A percentile compares a stretch with the other conserved stretches of the same genome.
These are phyloP conservation scores for Cervus canadensis DNA, from an alignment of 2,113 vertebrate species.

Conservation along the genomic window DNA sequence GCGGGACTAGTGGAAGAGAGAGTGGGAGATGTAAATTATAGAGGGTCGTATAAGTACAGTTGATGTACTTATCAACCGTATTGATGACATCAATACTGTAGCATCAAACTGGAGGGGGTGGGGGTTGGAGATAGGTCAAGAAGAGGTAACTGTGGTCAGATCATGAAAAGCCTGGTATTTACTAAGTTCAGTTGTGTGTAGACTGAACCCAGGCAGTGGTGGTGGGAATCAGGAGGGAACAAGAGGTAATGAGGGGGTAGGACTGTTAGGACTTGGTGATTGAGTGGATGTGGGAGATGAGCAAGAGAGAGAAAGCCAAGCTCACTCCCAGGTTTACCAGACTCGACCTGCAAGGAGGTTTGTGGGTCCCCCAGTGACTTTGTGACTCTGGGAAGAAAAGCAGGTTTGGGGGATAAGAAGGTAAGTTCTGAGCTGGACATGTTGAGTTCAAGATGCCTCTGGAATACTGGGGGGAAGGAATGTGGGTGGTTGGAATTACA, in stretches of 20 bases:
- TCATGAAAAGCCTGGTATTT: not conserved
- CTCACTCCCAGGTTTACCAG: not conserved
- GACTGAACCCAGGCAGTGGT: constrained; percentile 1
- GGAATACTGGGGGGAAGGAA: not conserved
- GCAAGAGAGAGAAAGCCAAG: not conserved
- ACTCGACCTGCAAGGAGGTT: not conserved
- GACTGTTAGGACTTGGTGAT: not conserved
- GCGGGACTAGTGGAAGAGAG: not conserved
- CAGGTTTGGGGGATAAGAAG: not conserved
- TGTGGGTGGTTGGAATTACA: not conserved
- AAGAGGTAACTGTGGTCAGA: constrained; percentile 9
- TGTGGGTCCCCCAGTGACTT: not conserved
- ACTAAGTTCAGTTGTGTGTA: constrained; percentile 32
- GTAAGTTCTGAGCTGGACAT: not conserved
- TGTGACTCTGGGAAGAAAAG: not conserved
- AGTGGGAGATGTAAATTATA: not conserved
- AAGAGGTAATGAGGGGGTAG: constrained; percentile 35
- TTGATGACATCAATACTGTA: not conserved
- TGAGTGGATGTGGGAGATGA: constrained; percentile 34
- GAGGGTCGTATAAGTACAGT: not conserved
- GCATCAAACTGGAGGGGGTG: not conserved
- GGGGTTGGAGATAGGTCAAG: not conserved
- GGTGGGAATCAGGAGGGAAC: constrained; percentile 24
- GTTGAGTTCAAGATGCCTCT: not conserved
- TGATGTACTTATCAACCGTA: not conserved